A percentile compares a stretch with the other conserved stretches of the same genome.
Evolutionary conservation across 2,888 invertebrate species (phyloP).

Genomic region (Agonopterix arenella): DNA sequence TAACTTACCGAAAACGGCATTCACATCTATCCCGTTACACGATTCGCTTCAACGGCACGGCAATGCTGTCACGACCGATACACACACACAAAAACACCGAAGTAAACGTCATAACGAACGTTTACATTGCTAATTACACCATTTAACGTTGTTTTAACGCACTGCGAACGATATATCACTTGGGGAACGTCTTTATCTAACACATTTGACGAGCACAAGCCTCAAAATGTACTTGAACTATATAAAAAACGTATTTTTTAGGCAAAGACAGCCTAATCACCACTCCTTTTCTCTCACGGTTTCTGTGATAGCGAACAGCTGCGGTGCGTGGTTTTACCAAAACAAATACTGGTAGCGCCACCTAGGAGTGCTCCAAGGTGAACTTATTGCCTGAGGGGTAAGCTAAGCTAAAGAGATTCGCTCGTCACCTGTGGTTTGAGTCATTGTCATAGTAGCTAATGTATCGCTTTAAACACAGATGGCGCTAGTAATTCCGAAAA

Average conservation of each 20-base stretch:
- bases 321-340: slow-evolving; percentile 68
- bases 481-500: too few species aligned
- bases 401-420: too few species aligned
- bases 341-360: slow-evolving; percentile 64
- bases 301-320: slow-evolving; percentile 76
- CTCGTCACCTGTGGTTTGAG: too few species aligned
- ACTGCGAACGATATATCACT: slow-evolving; percentile 55
- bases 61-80: slow-evolving; percentile 61
- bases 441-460: too few species aligned
- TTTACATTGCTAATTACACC: slow-evolving; percentile 66
- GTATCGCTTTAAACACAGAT: too few species aligned
- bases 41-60: slow-evolving; percentile 70
- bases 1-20: slow-evolving; percentile 60
- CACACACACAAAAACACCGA: slow-evolving; percentile 58
- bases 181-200: slow-evolving; percentile 41
- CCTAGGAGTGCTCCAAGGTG: slow-evolving; percentile 23
- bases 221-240: slow-evolving; percentile 49
- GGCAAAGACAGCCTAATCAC: slow-evolving; percentile 70
- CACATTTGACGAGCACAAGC: slow-evolving; percentile 44
- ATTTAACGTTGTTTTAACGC: slow-evolving; percentile 47
- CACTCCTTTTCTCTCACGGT: slow-evolving; percentile 76
- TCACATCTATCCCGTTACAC: slow-evolving; percentile 67
- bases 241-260: slow-evolving; percentile 66
- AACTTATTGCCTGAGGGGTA: too few species aligned
- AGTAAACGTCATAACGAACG: slow-evolving; percentile 72